These are phyloP conservation scores for Stenotaenia linearis DNA, from an alignment of 2,888 invertebrate species.

Conservation along the genomic window DNA sequence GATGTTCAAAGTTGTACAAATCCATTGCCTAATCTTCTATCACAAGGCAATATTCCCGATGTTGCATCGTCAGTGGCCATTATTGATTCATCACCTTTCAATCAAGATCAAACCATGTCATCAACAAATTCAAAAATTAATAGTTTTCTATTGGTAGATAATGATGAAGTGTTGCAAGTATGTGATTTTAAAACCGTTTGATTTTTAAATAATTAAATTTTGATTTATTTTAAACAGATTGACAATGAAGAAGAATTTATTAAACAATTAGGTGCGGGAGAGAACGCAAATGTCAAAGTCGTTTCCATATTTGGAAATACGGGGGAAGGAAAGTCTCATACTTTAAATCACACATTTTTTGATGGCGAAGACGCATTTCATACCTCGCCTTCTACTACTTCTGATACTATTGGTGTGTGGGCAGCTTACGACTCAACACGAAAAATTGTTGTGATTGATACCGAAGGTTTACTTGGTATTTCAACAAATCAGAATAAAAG, in stretches of 20 bases:
- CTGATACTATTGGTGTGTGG: constrained; percentile 73
- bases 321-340: constrained; percentile 75
- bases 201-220: neutral
- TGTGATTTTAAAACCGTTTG: too few species aligned
- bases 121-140: neutral
- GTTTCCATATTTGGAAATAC: constrained; percentile 78
- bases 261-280: constrained; percentile 44
- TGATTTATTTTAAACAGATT: constrained; percentile 41
- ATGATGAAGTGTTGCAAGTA: constrained; percentile 45
- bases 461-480: constrained; percentile 68
- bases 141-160: constrained; percentile 46
- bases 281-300: constrained; percentile 57
- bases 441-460: constrained; percentile 67
- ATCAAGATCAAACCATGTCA: neutral
- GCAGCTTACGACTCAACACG: constrained; percentile 62
- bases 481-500: constrained; percentile 58
- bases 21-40: too few species aligned
- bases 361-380: constrained; percentile 59
- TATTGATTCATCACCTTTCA: neutral
- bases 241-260: constrained; percentile 45
- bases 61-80: constrained; percentile 6
- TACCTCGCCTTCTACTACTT: constrained; percentile 61
- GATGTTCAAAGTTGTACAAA: too few species aligned
- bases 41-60: too few species aligned
- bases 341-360: constrained; percentile 67